Base-by-base conservation (phyloP, 2,888 invertebrate species). In the Xestia rhomboidea region DNA sequence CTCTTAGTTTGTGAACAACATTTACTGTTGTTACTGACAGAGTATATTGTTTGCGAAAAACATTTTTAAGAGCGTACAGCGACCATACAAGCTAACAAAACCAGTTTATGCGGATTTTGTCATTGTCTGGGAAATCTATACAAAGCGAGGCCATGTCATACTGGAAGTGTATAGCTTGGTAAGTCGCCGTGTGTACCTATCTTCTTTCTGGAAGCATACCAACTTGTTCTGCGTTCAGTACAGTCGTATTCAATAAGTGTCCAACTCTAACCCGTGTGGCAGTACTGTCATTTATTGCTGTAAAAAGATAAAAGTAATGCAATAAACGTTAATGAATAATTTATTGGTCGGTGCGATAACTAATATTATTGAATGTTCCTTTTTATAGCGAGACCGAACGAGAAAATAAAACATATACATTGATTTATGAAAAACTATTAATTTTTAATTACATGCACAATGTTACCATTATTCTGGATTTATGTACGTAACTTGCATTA, bases 361-460 rank as follows among this genome's bases (percentile, higher is more conserved):
- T 89, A 73, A 83, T 84, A 88, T 89, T 89, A 90, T 87, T 89
- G 88, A 90, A 90, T 90, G 88, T 88, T 89, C 82, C 87, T 90
- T 90, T 92, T 92, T 90, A 84, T 83, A 85, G 76, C 77, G 80
- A 84, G 78, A 76, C 72, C 77, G 72, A 82, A 82, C 84, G 79
- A 72, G 62, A 79, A 82, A 85, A 87, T 89, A 88, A 88, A 88
- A 89, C 87, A 89, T 88, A 88, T 89, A 81, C 81, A 89, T 88
- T 93, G 91, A 93, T 93, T 93, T 92, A 93, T 93, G 82, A 78
- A 86, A 86, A 87, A 87, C 89, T 86, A 91, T 92, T 90, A 91
- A 83, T 85, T 90, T 92, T 93, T 92, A 92, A 93, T 93, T 92
- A 91, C 84, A 86, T 80, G 77, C 78, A 82, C 85, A 88, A 90